Percentiles rank a stretch among this genome's conserved stretches.
Evolutionary conservation across 2,888 invertebrate species (phyloP).

Genomic region (Trachelus stipa): DNA sequence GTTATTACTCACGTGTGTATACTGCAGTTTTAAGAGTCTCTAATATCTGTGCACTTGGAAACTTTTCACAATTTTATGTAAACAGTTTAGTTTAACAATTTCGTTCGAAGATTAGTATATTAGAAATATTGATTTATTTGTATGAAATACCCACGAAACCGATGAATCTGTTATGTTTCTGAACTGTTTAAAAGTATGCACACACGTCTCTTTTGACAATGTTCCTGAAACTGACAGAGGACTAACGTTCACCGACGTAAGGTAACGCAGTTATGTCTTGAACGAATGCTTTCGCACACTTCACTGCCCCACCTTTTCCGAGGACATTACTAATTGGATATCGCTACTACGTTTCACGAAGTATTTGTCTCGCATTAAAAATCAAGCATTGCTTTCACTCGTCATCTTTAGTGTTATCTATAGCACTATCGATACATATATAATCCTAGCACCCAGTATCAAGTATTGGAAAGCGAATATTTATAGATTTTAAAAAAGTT

Average conservation of each 20-base stretch:
- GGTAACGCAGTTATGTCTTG: constrained; percentile 17
- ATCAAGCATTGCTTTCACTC: background rate
- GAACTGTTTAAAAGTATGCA: background rate
- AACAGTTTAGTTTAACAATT: background rate
- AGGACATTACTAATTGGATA: constrained; percentile 3
- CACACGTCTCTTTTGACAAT: constrained; percentile 18
- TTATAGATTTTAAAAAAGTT: background rate
- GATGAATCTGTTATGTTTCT: background rate
- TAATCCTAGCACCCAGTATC: background rate
- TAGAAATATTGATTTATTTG: background rate
- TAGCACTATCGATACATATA: background rate
- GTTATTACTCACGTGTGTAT: background rate
- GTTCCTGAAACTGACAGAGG: constrained; percentile 34
- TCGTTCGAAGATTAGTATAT: background rate
- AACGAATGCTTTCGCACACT: constrained; percentile 13
- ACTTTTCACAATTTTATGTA: background rate
- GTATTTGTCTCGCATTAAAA: background rate
- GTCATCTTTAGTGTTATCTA: background rate
- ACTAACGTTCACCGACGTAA: constrained; percentile 27
- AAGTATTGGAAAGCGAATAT: background rate
- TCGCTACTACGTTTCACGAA: background rate
- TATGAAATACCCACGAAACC: background rate
- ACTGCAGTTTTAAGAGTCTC: background rate
- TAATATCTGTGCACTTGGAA: background rate
- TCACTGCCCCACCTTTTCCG: constrained; percentile 25